A percentile compares a stretch with the other conserved stretches of the same genome.
Conservation (phyloP, 2,888 invertebrate species). For the Tribolium freemani region DNA sequence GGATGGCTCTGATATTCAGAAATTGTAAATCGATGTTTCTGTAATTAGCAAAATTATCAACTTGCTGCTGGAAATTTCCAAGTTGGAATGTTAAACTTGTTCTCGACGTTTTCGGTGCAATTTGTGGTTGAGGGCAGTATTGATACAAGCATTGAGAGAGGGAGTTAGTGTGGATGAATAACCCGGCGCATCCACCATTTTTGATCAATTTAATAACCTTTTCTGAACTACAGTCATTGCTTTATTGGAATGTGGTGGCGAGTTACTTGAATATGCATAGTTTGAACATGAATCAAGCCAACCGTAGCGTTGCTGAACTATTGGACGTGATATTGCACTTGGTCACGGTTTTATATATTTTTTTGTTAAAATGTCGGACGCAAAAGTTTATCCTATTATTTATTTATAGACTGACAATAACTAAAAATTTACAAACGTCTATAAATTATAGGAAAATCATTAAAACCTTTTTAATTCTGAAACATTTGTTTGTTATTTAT, state of each 20-base stretch:
- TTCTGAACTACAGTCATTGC: neutral
- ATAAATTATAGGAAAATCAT: too few species aligned
- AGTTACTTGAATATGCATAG: neutral
- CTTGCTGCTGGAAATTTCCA: conserved; percentile 23
- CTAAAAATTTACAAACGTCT: too few species aligned
- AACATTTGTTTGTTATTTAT: too few species aligned
- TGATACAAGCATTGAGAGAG: neutral
- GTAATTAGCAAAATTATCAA: conserved; percentile 28
- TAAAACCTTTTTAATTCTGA: too few species aligned
- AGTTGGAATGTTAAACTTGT: conserved; percentile 25
- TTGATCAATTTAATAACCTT: neutral
- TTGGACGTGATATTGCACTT: neutral
- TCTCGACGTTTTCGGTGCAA: conserved; percentile 9
- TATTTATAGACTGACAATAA: neutral
- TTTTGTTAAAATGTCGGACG: neutral
- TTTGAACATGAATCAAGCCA: neutral
- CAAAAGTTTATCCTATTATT: too few species aligned
- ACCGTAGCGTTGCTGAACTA: neutral
- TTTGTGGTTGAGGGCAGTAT: conserved; percentile 2
- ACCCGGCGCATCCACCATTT: neutral
- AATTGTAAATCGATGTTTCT: conserved; percentile 25
- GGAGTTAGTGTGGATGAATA: neutral
- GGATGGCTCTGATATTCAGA: conserved; percentile 5
- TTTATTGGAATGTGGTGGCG: neutral
- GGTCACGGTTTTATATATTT: neutral